These are phyloP conservation scores for Falco novaeseelandiae DNA, from an alignment of 2,797 vertebrate species.

Conservation along the genomic window DNA sequence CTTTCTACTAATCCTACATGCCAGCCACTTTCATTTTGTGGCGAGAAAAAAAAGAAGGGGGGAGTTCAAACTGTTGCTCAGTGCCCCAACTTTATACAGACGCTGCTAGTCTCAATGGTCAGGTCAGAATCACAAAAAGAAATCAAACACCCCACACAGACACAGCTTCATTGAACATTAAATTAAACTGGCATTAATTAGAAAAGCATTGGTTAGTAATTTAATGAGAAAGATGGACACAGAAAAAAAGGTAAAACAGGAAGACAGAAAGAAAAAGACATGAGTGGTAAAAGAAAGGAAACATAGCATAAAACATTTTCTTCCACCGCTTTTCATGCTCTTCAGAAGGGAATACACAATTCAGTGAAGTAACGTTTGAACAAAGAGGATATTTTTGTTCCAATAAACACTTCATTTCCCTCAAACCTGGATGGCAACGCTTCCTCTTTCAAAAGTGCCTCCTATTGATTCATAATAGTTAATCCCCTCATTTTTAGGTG, in stretches of 20 bases:
- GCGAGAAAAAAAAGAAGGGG: not conserved
- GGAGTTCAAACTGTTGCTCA: not conserved
- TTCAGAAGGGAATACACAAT: conserved; percentile 57
- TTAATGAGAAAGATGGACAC: conserved; percentile 22
- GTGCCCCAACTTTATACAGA: conserved; percentile 64
- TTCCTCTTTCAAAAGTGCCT: conserved; percentile 59
- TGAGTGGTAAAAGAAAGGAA: conserved; percentile 33
- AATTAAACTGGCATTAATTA: conserved; percentile 50
- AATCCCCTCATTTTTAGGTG: conserved; percentile 54
- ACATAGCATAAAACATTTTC: conserved; percentile 22
- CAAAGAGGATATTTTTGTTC: conserved; percentile 64
- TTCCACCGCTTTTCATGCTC: conserved; percentile 44
- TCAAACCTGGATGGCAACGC: conserved; percentile 59
- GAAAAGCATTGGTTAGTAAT: conserved; percentile 31
- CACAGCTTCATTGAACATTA: conserved; percentile 23
- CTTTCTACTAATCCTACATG: not conserved
- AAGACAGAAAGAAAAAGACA: conserved; percentile 24
- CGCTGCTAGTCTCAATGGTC: conserved; percentile 16
- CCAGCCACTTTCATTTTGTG: not conserved
- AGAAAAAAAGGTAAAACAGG: conserved; percentile 33
- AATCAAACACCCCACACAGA: conserved; percentile 12
- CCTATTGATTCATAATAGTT: conserved; percentile 43
- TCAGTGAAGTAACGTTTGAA: conserved; percentile 47
- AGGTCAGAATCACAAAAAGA: conserved; percentile 24
- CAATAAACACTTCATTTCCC: conserved; percentile 66